Conservation (phyloP, 2,888 invertebrate species). For the Pachydiplax longipennis region DNA sequence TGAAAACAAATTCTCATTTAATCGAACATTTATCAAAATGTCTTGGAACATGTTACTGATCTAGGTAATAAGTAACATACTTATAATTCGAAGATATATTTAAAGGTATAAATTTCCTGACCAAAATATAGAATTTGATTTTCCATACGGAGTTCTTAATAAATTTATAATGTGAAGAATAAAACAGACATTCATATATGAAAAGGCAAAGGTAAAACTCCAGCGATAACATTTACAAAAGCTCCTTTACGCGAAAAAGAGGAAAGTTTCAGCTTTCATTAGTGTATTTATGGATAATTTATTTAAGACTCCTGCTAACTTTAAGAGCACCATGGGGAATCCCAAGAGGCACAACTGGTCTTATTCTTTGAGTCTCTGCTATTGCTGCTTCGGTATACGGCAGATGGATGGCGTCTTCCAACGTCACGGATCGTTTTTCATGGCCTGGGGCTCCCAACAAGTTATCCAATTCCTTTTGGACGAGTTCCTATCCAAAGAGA, state of each 20-base stretch:
- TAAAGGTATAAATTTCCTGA: background rate
- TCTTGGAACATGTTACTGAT: too few species aligned
- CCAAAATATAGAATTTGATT: background rate
- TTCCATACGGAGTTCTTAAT: background rate
- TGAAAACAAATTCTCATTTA: slow-evolving; percentile 53
- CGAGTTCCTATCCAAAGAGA: slow-evolving; percentile 49
- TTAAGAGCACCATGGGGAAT: slow-evolving; percentile 80
- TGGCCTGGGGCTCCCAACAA: slow-evolving; percentile 48
- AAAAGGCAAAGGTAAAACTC: background rate
- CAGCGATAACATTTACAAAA: background rate
- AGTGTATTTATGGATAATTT: background rate
- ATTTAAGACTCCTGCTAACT: slow-evolving; percentile 55
- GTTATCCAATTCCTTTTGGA: slow-evolving; percentile 54
- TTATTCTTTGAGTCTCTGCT: slow-evolving; percentile 78
- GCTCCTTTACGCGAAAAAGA: background rate
- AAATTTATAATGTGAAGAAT: too few species aligned
- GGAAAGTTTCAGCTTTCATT: slow-evolving; percentile 22
- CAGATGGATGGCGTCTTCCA: slow-evolving; percentile 63
- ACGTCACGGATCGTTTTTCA: background rate
- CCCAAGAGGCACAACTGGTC: slow-evolving; percentile 82
- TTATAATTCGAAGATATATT: background rate
- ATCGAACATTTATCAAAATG: too few species aligned
- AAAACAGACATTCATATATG: too few species aligned
- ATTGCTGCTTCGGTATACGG: slow-evolving; percentile 76
- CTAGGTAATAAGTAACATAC: too few species aligned